Base-by-base conservation (phyloP, 2,113 vertebrate species). In the Mormyrus lacerda region DNA sequence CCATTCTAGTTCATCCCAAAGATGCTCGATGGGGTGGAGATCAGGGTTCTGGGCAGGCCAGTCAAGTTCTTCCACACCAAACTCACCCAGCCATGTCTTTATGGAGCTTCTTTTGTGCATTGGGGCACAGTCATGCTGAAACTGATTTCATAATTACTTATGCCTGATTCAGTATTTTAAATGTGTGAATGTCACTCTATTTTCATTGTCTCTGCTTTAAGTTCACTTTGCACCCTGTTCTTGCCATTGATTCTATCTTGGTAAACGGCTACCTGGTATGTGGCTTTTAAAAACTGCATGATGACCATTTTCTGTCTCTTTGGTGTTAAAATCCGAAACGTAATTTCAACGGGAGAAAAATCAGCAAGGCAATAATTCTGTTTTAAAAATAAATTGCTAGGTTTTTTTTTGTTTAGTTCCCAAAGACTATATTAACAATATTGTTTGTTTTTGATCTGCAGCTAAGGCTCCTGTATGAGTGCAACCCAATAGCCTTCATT, bases 401-500 rank as follows among this genome's bases (percentile, higher is more conserved):
- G 21, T 44, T 83, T 39, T 83, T 39, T 17, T 76, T 42, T 31
- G 10, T 73, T 76, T 47, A 47, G 19, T 24, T 84, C 8, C 42
- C 42, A 1, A 24, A 11, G 82, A 4, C 19, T 47, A 11, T 3
- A 42, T 47, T 84, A 21, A 47, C 79, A 84, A 21, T 39, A 11
- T 84, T 10, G 0, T 84, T 84, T 51, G 47, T 24, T 39, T 48
- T 85, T 53, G 91, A 7, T 53, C 90, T 44, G 4, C 89, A 99
- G 98, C 97, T 99, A 87, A 96, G 98, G 79, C 96, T 99, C 90
- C 94, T 99, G 91, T 99, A 99, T 0, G 98, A 99, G 92, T 99
- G 98, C 93, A 99, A 99, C 93, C 98, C 98, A n/a, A 97, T 99
- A 88, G 97, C 98, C 89, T 99, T 97, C 94, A 95, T 99, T 90